A percentile compares a stretch with the other conserved stretches of the same genome.
Evolutionary conservation across 1,140 invertebrate species (phyloP).

Genomic region (Leucophenga varia): DNA sequence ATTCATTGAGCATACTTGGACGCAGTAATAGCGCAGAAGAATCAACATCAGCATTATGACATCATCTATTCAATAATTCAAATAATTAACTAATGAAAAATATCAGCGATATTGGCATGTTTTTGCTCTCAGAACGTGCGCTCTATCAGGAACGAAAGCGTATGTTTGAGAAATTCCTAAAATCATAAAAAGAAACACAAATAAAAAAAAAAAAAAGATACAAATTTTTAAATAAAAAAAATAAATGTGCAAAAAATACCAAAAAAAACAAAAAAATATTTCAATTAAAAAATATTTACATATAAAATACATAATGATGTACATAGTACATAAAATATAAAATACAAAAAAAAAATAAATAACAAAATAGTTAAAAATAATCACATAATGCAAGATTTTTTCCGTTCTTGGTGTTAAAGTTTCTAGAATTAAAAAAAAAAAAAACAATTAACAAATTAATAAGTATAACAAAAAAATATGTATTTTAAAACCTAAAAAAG

Average conservation of each 20-base stretch:
- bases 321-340: conserved; percentile 25
- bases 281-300: background rate
- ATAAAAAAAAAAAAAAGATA: conserved; percentile 7
- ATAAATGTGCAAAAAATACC: conserved; percentile 4
- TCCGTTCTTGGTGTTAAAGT: no score
- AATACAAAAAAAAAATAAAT: background rate
- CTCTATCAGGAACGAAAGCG: conserved; percentile 47
- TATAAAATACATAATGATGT: conserved; percentile 11
- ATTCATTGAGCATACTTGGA: conserved; percentile 19
- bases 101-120: conserved; percentile 48
- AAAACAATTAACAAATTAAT: no score
- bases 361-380: no score
- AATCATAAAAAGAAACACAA: no score
- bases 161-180: conserved; percentile 46
- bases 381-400: no score
- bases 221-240: background rate
- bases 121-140: conserved; percentile 44
- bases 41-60: conserved; percentile 51
- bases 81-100: conserved; percentile 56
- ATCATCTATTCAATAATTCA: conserved; percentile 46
- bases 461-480: no score
- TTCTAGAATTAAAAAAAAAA: no score
- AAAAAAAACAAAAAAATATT: conserved; percentile 13
- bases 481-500: no score
- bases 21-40: conserved; percentile 41